A percentile compares a stretch with the other conserved stretches of the same genome.
phyloP scores from a whole-genome alignment of 1,140 invertebrate species.

The Babylonia areolata region DNA sequence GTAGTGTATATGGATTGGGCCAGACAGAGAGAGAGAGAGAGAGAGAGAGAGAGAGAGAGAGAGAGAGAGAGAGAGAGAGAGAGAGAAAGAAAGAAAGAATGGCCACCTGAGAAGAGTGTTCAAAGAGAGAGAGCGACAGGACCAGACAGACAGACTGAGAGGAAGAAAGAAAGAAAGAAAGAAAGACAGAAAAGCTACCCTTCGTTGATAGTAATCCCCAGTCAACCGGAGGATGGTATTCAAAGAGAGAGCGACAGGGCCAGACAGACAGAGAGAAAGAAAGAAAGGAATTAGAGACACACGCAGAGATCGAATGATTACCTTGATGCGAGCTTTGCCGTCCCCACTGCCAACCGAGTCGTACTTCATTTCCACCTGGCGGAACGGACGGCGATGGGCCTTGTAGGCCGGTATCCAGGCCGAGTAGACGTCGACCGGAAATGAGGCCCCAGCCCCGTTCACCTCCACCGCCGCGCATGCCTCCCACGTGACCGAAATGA shows the following conservation, averaged over 20 bases:
- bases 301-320: not conserved
- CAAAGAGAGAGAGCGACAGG: too few relatives aligned
- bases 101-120: too few relatives aligned
- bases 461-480: not conserved
- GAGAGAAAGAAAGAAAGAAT: not conserved
- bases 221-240: too few relatives aligned
- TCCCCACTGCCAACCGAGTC: constrained; percentile 50
- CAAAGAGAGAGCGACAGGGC: too few relatives aligned
- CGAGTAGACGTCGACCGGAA: constrained; percentile 40
- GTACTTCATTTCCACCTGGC: constrained; percentile 49
- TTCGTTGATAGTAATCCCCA: too few relatives aligned
- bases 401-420: constrained; percentile 43
- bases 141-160: too few relatives aligned
- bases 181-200: too few relatives aligned
- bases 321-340: constrained; percentile 48
- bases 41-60: not conserved
- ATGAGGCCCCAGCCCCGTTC: constrained; percentile 44
- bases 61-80: not conserved
- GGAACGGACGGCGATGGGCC: constrained; percentile 24
- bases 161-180: too few relatives aligned
- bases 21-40: too few relatives aligned
- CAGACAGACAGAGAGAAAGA: not conserved
- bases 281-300: not conserved
- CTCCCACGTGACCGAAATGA: not conserved
- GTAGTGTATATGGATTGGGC: too few relatives aligned